phyloP scores from a whole-genome alignment of 2,113 vertebrate genomes.

The Brachyhypopomus occidentalis region DNA sequence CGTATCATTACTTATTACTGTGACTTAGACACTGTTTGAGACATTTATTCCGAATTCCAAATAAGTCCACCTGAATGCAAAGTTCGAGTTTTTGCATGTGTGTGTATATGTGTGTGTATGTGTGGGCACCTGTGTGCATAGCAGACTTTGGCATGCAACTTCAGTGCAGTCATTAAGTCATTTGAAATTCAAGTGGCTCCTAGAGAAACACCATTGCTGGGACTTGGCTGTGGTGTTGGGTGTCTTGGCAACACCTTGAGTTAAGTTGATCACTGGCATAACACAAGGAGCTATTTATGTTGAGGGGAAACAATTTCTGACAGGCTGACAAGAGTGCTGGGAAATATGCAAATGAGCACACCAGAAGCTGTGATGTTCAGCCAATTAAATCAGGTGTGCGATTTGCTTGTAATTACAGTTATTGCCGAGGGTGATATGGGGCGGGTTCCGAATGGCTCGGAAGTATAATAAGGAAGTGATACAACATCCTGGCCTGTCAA shows the following conservation, averaged over 20 bases:
- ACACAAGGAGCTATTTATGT: slow-evolving; percentile 42
- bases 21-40: too few relatives aligned
- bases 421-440: slow-evolving; percentile 40
- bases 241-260: slow-evolving; percentile 38
- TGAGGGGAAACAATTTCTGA: slow-evolving; percentile 25
- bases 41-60: too few relatives aligned
- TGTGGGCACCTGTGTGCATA: not conserved
- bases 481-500: not conserved
- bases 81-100: too few relatives aligned
- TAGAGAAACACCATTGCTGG: not conserved
- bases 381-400: slow-evolving; percentile 44
- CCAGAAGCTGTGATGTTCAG: slow-evolving; percentile 43
- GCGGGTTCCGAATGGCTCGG: slow-evolving; percentile 8
- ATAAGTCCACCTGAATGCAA: too few relatives aligned
- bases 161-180: slow-evolving; percentile 5
- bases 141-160: not conserved
- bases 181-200: slow-evolving; percentile 35
- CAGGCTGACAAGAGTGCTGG: slow-evolving; percentile 47
- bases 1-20: too few relatives aligned
- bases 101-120: not conserved
- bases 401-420: slow-evolving; percentile 46
- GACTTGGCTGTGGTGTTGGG: slow-evolving; percentile 22
- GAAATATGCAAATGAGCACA: slow-evolving; percentile 45
- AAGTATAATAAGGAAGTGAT: not conserved
- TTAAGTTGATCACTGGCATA: slow-evolving; percentile 35